Base-by-base conservation (phyloP, 1,140 invertebrate species). In the Bombus vancouverensis region DNA sequence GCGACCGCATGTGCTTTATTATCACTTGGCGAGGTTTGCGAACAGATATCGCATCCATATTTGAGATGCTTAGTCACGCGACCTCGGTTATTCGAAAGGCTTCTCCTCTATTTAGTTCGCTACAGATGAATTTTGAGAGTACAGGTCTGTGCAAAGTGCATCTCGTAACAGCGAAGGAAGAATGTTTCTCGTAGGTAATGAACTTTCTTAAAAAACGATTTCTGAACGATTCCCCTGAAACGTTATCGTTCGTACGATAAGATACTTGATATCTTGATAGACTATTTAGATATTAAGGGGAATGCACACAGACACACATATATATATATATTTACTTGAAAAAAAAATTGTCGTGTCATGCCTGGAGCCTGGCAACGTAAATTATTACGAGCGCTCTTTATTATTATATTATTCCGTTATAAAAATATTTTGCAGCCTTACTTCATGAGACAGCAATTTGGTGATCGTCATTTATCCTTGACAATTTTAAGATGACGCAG, bases 21-120 rank as follows among this genome's bases (percentile, higher is more conserved):
- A 90, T 90, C 89, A 83, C 81, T 86, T 72, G 83, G 42, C 87
- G 70, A 86, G 87, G 87, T 86, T 90, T 81, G 68, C 80, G 74
- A 81, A 90, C 81, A 90, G 89, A 90, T 90, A 90, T 90, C 83
- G 77, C 81, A 81, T 90, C 87, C 89, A 88, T 90, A 86, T 90
- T 90, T 77, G 86, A 90, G 72, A 86, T 83, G 89, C 89, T 90
- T 90, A 90, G 89, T 90, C 89, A 90, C 77, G 77, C 89, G 83
- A 80, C 83, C 87, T 90, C 88, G 81, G 68, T 57, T 66, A 88
- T 73, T 90, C 73, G 86, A 88, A 89, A 88, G 88, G 84, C 81
- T 81, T 77, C 73, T 76, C 68, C 62, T 75, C 87, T 53, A 53
- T 53, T 53, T 79, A 83, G 70, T 76, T 82, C 34, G 68, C 59